Conservation (phyloP, 1,140 invertebrate genomes). For the Heliconius congener region DNA sequence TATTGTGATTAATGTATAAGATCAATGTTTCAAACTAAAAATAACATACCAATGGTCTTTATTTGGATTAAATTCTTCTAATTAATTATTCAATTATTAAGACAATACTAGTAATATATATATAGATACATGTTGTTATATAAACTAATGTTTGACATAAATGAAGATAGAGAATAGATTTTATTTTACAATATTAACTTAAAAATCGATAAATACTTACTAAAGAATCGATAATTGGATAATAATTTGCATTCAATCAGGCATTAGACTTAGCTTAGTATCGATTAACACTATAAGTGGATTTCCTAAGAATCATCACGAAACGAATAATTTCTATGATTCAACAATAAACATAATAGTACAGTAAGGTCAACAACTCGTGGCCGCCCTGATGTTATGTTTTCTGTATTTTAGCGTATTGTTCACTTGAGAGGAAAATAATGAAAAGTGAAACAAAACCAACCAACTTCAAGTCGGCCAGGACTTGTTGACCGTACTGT, state of each 20-base stretch:
- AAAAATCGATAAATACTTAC: not conserved
- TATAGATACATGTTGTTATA: too few relatives aligned
- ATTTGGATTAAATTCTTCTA: not conserved
- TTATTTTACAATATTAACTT: too few relatives aligned
- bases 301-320: not conserved
- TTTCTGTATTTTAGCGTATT: too few relatives aligned
- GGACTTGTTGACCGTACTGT: not conserved
- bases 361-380: too few relatives aligned
- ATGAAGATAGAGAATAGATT: too few relatives aligned
- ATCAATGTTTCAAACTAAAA: conserved; percentile 27
- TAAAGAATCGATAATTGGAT: not conserved
- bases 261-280: not conserved
- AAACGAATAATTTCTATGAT: not conserved
- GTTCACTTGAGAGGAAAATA: too few relatives aligned
- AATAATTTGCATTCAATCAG: not conserved
- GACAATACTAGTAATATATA: too few relatives aligned
- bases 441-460: too few relatives aligned
- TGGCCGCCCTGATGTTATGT: too few relatives aligned
- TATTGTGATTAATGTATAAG: conserved; percentile 23
- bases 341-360: not conserved
- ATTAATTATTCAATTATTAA: too few relatives aligned
- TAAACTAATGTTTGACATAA: too few relatives aligned
- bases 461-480: too few relatives aligned
- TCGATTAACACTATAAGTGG: not conserved
- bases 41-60: not conserved